Evolutionary conservation across 2,113 vertebrate genomes (phyloP), one percentile per base, ranked within the genome.

Genomic region (Periophthalmus modestus): DNA sequence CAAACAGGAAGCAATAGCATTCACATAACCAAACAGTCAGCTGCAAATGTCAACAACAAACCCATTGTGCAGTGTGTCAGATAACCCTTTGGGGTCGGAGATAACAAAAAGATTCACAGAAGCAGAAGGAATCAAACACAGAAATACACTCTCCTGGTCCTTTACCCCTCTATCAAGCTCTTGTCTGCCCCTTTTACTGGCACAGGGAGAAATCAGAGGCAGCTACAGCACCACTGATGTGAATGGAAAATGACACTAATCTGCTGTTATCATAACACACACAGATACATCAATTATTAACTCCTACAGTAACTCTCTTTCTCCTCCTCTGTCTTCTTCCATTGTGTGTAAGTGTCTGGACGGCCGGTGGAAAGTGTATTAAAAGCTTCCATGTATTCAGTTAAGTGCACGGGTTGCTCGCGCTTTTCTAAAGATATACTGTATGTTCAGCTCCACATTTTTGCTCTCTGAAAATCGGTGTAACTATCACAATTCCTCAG

Each of bases 191-290:
- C 58, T 24, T 52, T 75, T 80, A 80, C 82, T 82, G 85, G 87
- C 83, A 77, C 84, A 73, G 33, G 72, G 81, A 88, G 88, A 89
- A 89, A 93, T 90, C 88, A 84, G 78, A 82, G 77, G 54, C 55
- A 75, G 75, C 80, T 82, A 77, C 75, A 85, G 80, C 65, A 82
- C 81, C 82, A 87, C 66, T 87, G 86, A 92, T 82, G 82, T 87
- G 70, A 89, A 89, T 86, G 83, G 83, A 91, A 88, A 84, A 88
- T 89, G 87, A 89, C 83, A 73, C 85, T 90, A 86, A 92, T 89
- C 82, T 89, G 82, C 82, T 81, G 81, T 88, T 88, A 85, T 85
- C 77, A 86, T 86, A 88, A 88, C 83, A 89, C 67, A 78, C 75
- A 70, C 63, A 69, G 68, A 73, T 55, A 43, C 76, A 87, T 92